Base-by-base conservation (phyloP, 1,140 invertebrate species). In the Drosophila oshimai region DNA sequence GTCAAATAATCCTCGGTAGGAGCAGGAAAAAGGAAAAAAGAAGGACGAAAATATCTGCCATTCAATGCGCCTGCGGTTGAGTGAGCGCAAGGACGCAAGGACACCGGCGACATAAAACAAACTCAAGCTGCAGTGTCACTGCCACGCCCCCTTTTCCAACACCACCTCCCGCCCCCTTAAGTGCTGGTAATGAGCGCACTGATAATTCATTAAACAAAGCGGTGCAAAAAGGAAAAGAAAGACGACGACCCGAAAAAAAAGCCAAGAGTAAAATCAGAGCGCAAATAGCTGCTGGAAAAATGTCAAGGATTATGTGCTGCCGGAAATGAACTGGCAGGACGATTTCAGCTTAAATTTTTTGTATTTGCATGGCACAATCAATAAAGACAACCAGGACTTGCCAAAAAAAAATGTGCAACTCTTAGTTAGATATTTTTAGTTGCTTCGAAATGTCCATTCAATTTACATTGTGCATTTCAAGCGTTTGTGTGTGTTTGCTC, bases 141-240 rank as follows among this genome's bases (percentile, higher is more conserved):
- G 62, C 44, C 78, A 73, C 61, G 60, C 65, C 51, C 34, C 28
- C 26, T 18, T 18, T 24, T 22, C 36, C 17, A 29, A 53, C 17
- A 29, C 62, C 17, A 15, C 31, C 7, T 24, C 9, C 22, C 24
- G 34, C 42, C 33, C 46, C 20, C 31, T 46, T 50, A 65, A 74
- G 61, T 54, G 69, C 64, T 53, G 51, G 53, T 84, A 84, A 84
- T 79, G 80, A 84, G 80, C 71, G 53, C 70, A 42, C 60, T 75
- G 74, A 68, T 79, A 86, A 75, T 79, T 72, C 70, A 60, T 67
- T 76, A 81, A 81, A 76, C 78, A 81, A 76, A 75, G 51, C 58
- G 47, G 13, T 20, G 15, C 22, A 53, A 42, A 31, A 26, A 54
- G 6, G 3, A 28, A 20, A 22, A 42, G n/a, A n/a, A 46, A 26